Percentiles rank a stretch among this genome's conserved stretches.
Conservation (phyloP, 2,113 vertebrate species). For the Fukomys damarensis region DNA sequence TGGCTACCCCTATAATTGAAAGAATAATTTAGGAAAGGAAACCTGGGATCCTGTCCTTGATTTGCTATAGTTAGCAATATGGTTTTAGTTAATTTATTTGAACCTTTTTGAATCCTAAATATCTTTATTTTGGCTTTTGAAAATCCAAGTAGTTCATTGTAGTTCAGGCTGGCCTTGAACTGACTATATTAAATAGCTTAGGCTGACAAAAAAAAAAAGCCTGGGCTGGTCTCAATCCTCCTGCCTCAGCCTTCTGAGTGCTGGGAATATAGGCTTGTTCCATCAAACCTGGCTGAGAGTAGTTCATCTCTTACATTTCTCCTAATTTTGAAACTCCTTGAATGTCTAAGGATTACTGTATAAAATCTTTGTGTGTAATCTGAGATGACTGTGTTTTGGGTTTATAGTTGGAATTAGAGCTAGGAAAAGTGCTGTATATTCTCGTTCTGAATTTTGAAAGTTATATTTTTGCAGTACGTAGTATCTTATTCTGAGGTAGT, state of each 20-base stretch:
- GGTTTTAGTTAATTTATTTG: constrained; percentile 33
- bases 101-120: background rate
- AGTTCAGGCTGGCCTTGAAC: background rate
- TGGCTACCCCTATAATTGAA: constrained; percentile 26
- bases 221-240: background rate
- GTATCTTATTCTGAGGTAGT: constrained; percentile 25
- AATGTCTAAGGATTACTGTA: background rate
- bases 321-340: constrained; percentile 34
- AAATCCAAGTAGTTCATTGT: background rate
- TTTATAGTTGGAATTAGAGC: constrained; percentile 47
- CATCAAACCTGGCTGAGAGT: background rate
- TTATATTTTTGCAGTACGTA: constrained; percentile 46
- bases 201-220: too few species aligned
- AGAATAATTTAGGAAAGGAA: background rate
- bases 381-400: constrained; percentile 50
- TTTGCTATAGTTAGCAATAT: constrained; percentile 18
- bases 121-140: background rate
- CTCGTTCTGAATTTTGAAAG: constrained; percentile 47
- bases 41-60: constrained; percentile 40
- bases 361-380: constrained; percentile 44
- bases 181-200: background rate
- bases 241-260: background rate
- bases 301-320: constrained; percentile 26
- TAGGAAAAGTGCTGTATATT: background rate
- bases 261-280: background rate